These are phyloP conservation scores for Dryobota labecula DNA, from an alignment of 2,888 invertebrate species.

Conservation along the genomic window DNA sequence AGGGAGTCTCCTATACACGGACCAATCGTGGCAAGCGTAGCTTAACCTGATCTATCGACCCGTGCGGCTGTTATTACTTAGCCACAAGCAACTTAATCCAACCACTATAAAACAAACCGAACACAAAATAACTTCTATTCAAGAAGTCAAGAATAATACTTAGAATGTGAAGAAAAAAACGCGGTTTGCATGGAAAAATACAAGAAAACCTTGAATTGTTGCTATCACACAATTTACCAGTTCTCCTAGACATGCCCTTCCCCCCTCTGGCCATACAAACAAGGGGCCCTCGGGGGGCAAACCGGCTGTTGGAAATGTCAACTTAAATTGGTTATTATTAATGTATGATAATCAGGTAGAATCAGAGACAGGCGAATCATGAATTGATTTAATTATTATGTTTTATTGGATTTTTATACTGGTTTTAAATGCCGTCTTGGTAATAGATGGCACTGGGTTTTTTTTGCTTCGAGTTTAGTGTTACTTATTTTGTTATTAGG, in stretches of 20 bases:
- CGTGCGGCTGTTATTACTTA: no score
- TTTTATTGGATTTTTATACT: conserved; percentile 24
- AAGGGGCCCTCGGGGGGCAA: conserved; percentile 42
- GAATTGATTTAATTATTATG: conserved; percentile 47
- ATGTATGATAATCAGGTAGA: conserved; percentile 76
- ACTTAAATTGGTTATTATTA: conserved; percentile 69
- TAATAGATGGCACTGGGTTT: conserved; percentile 22
- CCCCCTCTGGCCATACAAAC: conserved; percentile 35
- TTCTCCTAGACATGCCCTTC: conserved; percentile 52
- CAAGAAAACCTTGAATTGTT: conserved; percentile 55
- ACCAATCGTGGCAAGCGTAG: no score
- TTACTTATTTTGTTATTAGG: not conserved
- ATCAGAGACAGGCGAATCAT: conserved; percentile 68
- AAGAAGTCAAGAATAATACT: conserved; percentile 51
- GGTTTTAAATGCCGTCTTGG: not conserved
- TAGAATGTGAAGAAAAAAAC: conserved; percentile 39
- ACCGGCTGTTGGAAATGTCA: conserved; percentile 69
- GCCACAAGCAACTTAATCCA: no score
- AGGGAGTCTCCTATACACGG: no score
- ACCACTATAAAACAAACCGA: not conserved
- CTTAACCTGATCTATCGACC: no score
- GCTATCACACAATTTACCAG: conserved; percentile 57
- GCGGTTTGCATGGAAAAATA: conserved; percentile 56
- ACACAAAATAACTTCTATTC: conserved; percentile 28
- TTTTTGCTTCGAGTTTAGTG: not conserved